A percentile compares a stretch with the other conserved stretches of the same genome.
Conservation (phyloP, 1,140 invertebrate genomes). For the Philaenus spumarius region DNA sequence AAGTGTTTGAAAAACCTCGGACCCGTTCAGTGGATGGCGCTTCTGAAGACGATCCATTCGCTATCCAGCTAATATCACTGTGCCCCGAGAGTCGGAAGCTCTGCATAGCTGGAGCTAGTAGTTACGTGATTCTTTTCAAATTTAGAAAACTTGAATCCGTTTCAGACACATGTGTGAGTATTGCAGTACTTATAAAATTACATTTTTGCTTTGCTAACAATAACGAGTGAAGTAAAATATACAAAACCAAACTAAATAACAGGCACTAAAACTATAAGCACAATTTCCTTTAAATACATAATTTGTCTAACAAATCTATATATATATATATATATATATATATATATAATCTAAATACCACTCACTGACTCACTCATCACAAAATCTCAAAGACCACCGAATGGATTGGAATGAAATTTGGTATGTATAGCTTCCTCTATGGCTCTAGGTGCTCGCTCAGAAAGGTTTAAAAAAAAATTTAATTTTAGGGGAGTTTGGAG, state of each 20-base stretch:
- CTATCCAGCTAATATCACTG: constrained; percentile 86
- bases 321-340: too few species aligned
- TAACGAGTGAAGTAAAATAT: neutral
- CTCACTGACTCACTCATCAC: too few species aligned
- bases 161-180: constrained; percentile 74
- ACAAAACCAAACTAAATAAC: neutral
- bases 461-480: too few species aligned
- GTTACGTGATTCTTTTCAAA: constrained; percentile 92
- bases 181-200: neutral
- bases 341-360: too few species aligned
- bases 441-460: too few species aligned
- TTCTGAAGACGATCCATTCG: constrained; percentile 82
- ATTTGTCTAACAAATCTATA: too few species aligned
- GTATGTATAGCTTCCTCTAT: too few species aligned
- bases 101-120: constrained; percentile 80
- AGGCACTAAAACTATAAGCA: neutral
- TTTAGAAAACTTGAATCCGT: constrained; percentile 86
- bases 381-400: too few species aligned
- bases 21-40: constrained; percentile 41
- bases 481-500: too few species aligned
- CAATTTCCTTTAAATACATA: too few species aligned
- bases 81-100: constrained; percentile 89
- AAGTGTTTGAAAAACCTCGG: constrained; percentile 72
- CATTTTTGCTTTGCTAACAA: too few species aligned
- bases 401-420: too few species aligned